phyloP scores from a whole-genome alignment of 2,888 invertebrate species.

The Athrips mouffetella region DNA sequence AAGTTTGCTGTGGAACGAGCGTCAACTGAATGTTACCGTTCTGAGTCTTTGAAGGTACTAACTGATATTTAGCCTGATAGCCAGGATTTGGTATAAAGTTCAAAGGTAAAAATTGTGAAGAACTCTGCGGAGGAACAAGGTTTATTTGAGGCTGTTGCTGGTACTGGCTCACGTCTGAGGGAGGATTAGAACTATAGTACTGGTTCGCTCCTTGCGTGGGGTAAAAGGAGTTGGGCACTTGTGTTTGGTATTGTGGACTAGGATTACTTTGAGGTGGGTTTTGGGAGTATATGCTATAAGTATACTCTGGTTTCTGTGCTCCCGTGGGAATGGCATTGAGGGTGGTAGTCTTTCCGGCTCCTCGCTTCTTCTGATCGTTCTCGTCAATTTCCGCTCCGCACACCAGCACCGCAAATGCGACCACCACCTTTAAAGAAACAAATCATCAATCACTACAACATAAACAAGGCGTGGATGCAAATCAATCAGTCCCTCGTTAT shows the following conservation, averaged over 20 bases:
- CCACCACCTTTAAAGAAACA: conserved; percentile 61
- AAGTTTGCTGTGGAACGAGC: conserved; percentile 52
- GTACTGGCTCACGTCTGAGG: conserved; percentile 35
- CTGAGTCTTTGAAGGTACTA: conserved; percentile 53
- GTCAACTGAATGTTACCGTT: conserved; percentile 59
- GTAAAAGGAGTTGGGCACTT: conserved; percentile 61
- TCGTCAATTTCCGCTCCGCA: conserved; percentile 60
- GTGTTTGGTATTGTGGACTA: conserved; percentile 48
- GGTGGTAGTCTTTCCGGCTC: conserved; percentile 53
- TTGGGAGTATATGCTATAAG: conserved; percentile 62
- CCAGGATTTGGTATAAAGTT: conserved; percentile 64
- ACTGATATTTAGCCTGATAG: conserved; percentile 66
- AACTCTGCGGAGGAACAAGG: conserved; percentile 42
- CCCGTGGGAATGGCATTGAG: conserved; percentile 64
- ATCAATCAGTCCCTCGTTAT: conserved; percentile 40
- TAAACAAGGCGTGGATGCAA: conserved; percentile 29
- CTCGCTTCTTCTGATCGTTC: conserved; percentile 65
- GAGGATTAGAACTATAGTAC: conserved; percentile 50
- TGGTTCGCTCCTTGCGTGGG: conserved; percentile 55
- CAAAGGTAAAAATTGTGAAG: conserved; percentile 58
- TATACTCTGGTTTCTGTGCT: conserved; percentile 68
- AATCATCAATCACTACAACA: conserved; percentile 25
- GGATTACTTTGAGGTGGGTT: conserved; percentile 40
- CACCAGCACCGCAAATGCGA: conserved; percentile 53
- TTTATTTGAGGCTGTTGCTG: conserved; percentile 47